These are phyloP conservation scores for Pitangus sulphuratus DNA, from an alignment of 2,797 vertebrate species.

Conservation along the genomic window DNA sequence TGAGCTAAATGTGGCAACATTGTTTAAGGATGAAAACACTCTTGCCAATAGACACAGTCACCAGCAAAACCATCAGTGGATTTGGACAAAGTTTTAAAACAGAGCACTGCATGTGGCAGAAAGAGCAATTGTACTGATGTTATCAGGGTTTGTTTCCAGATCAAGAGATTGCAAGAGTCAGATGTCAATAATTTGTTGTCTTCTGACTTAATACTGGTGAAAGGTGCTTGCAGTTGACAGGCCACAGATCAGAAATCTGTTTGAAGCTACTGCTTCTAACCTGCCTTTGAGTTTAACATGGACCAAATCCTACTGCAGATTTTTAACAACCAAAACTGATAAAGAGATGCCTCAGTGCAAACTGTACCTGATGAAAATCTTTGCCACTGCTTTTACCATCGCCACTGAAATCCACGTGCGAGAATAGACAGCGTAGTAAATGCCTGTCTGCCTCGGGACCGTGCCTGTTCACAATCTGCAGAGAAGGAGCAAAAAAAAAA, in stretches of 20 bases:
- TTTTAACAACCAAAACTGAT: not conserved
- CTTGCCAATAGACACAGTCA: not conserved
- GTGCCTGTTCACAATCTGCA: conserved; percentile 98
- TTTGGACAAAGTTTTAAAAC: not conserved
- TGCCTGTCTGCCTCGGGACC: conserved; percentile 99
- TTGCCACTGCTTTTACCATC: conserved; percentile 99
- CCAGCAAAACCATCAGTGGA: not conserved
- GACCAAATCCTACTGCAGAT: not conserved
- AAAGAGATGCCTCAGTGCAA: not conserved
- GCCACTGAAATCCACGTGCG: conserved; percentile 99
- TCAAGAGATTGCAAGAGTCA: not conserved
- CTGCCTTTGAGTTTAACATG: too few species aligned
- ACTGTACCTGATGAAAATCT: conserved; percentile 98
- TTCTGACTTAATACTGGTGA: not conserved
- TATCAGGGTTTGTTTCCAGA: not conserved
- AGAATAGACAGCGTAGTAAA: conserved; percentile 99
- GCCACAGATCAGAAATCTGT: not conserved
- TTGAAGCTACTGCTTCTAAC: not conserved
- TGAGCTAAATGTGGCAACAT: not conserved
- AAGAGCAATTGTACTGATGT: not conserved
- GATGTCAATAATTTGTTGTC: not conserved
- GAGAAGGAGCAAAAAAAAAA: not conserved
- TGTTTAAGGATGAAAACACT: not conserved
- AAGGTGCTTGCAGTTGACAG: not conserved
- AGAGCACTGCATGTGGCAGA: not conserved